Evolutionary conservation across 2,888 invertebrate species (phyloP), one percentile per base, ranked within the genome.

Genomic region (Malacosoma neustria): DNA sequence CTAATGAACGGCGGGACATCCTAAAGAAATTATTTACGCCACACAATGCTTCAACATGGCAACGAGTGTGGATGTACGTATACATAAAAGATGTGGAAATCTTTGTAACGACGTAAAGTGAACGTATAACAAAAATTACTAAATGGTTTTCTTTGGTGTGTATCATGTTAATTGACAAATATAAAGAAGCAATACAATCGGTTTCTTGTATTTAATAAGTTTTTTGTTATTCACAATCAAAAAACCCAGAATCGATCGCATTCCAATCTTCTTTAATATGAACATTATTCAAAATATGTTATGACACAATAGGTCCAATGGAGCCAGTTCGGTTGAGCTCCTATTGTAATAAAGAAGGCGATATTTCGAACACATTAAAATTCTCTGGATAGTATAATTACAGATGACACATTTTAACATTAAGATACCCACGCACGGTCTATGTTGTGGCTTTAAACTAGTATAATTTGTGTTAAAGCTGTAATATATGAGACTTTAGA

Each of bases 401-500:
- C 79, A 67, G 67, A 75, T 80, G 85, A 84, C 85, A 85, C 81
- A 76, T 84, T 82, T 77, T 67, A 77, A 74, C 81, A 79, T 84
- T 76, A 76, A 77, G 69, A 72, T 82, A 67, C 85, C 85, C 84
- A 85, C 85, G 76, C 75, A 57, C 64, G 57, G 49, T 59, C 74
- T 73, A 72, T 81, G 81, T 82, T 82, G 82, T 82, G 76, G 71
- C 75, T 77, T 61, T 72, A 76, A 80, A 81, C 72, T 80, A 68
- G 81, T 85, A 84, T 84, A 84, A 85, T 82, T 85, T 84, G 85
- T 85, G 84, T 80, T 84, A 84, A 85, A 77, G 79, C 82, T 48
- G 71, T 85, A 84, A 85, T 82, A 85, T 85, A 85, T 82, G 84
- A 73, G 73, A 73, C 65, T 77, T 74, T 69, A 67, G 75, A 72